Conservation (phyloP, 2,113 vertebrate genomes). For the Micronycteris hirsuta region DNA sequence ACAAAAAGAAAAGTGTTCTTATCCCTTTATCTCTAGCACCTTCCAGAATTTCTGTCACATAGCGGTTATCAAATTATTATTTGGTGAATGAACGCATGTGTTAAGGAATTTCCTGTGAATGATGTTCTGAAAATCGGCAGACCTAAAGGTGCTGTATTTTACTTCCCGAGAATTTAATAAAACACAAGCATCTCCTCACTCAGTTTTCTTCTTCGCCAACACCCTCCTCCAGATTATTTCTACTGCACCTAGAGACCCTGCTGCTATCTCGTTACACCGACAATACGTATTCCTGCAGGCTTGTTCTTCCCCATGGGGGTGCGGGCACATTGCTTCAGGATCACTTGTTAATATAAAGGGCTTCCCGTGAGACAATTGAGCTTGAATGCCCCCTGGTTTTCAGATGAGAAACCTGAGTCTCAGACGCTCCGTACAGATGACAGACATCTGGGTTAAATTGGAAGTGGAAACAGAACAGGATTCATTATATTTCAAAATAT, state of each 20-base stretch:
- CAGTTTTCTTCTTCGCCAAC: background rate
- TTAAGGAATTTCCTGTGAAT: background rate
- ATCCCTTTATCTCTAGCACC: background rate
- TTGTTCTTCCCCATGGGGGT: background rate
- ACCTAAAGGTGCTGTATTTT: background rate
- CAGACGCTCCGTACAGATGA: background rate
- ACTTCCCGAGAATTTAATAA: slow-evolving; percentile 25
- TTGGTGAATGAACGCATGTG: background rate
- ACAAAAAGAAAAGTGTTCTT: background rate
- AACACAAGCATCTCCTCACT: background rate
- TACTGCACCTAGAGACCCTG: background rate
- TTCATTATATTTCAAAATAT: slow-evolving; percentile 42
- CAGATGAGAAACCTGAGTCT: slow-evolving; percentile 22
- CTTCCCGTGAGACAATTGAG: background rate
- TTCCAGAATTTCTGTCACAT: background rate
- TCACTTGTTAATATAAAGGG: background rate
- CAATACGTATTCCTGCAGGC: background rate
- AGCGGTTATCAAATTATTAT: background rate
- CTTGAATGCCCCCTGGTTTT: background rate
- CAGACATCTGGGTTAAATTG: slow-evolving; percentile 50
- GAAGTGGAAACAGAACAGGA: background rate
- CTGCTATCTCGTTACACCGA: rapidly evolving
- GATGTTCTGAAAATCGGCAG: background rate
- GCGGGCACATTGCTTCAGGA: background rate
- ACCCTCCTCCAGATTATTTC: background rate